Conservation (phyloP, 30 jellyfish, hydroid and myxozoan genomes). For the Turritopsis rubra region DNA sequence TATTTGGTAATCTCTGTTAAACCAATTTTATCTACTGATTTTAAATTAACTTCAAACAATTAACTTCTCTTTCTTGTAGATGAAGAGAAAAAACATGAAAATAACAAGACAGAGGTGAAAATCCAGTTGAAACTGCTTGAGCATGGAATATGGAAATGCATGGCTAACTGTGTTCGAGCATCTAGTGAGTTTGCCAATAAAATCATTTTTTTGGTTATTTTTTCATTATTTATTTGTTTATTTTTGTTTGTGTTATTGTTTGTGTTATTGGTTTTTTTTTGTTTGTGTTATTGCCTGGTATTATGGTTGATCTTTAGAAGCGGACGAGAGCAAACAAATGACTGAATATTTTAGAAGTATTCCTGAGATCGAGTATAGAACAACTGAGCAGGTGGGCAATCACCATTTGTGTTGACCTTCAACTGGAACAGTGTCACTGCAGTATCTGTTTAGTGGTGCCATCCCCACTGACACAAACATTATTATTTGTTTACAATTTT, state of each 20-base stretch:
- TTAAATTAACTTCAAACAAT: background rate
- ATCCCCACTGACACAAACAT: too few species aligned
- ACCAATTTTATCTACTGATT: background rate
- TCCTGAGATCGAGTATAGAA: background rate
- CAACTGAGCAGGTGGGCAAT: background rate
- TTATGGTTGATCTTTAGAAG: background rate
- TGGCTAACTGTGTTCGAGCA: background rate
- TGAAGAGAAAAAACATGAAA: background rate
- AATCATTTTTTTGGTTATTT: background rate
- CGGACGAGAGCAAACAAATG: background rate
- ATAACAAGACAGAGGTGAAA: background rate
- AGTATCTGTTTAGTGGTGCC: too few species aligned
- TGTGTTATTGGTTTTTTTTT: too few species aligned
- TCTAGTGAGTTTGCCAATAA: background rate
- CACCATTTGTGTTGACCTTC: too few species aligned
- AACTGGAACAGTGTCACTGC: background rate
- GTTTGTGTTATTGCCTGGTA: too few species aligned
- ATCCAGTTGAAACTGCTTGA: background rate
- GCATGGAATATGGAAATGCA: slow-evolving; percentile 9
- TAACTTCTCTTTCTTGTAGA: background rate
- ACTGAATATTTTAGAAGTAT: background rate
- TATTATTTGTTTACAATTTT: too few species aligned
- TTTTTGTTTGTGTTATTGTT: background rate
- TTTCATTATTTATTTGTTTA: background rate
- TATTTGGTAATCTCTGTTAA: too few species aligned